phyloP scores from a whole-genome alignment of 2,113 vertebrate species.

The Neogale vison region DNA sequence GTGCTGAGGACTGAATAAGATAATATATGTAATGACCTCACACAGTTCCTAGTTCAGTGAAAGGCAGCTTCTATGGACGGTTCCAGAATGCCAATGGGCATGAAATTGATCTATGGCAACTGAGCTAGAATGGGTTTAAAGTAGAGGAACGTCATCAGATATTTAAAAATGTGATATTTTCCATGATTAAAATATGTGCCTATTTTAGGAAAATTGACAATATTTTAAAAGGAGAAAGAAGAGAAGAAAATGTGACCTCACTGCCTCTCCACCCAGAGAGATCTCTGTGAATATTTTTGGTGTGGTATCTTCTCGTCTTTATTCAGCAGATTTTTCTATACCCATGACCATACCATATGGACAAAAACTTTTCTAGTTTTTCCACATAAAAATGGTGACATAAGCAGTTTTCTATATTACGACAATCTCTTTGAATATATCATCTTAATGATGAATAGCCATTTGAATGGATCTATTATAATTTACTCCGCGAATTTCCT shows the following conservation, averaged over 20 bases:
- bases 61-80: background rate
- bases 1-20: background rate
- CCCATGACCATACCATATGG: background rate
- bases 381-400: background rate
- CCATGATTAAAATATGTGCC: background rate
- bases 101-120: background rate
- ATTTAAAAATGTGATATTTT: background rate
- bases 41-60: background rate
- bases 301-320: background rate
- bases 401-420: background rate
- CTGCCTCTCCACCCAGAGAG: background rate
- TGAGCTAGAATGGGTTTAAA: background rate
- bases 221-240: background rate
- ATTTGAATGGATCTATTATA: background rate
- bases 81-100: background rate
- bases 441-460: background rate
- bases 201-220: conserved; percentile 21
- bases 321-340: background rate
- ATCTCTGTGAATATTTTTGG: background rate
- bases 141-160: background rate
- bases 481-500: background rate
- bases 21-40: background rate
- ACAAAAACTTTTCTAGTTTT: background rate
- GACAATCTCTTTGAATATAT: background rate
- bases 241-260: background rate